Evolutionary conservation across 2,113 vertebrate species (phyloP), one percentile per base, ranked within the genome.

Genomic region (Bubalus kerabau): DNA sequence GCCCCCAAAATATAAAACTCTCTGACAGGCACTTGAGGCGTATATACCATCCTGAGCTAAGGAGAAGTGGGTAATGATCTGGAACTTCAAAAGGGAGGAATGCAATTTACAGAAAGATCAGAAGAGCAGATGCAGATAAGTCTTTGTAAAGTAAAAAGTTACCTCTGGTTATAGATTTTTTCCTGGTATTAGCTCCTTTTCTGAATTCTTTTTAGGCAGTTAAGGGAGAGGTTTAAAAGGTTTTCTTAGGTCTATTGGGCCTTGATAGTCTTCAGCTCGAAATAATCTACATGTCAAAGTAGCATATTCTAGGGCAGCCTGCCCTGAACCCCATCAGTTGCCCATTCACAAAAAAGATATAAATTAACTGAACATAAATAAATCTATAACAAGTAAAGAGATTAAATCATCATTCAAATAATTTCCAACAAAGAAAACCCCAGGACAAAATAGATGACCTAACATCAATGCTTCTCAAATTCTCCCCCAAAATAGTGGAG

Each of bases 371-470:
- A 95, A 86, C 78, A 48, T 56, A 87, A 80, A 64, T 56, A 91
- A 56, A 36, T 6, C 67, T 56, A 46, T 30, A 80, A 86, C 8
- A 64, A 78, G 67, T 46, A 62, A 85, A 85, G 54, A 48, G 11
- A 91, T 91, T 48, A 91, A 87, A 56, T 78, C 23, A 87, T 30
- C 57, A 48, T 78, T 91, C 67, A 95, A 95, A 86, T 86, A 86
- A 64, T 56, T 78, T 80, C 16, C 48, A 86, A 30, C 48, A 36
- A 78, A 86, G 23, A 78, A 86, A 78, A 78, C 15, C 48, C 48
- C 71, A 91, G 50, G 59, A 36, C 71, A 40, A 95, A 50, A 62
- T 24, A 78, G n/a, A 64, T n/a, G 17, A 95, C 80, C 78, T 80
- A 64, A 91, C 28, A 67, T 17, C 36, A 80, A 17, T 86, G 21